These are phyloP conservation scores for Odontothrips loti DNA, from an alignment of 2,888 invertebrate genomes.

Conservation along the genomic window DNA sequence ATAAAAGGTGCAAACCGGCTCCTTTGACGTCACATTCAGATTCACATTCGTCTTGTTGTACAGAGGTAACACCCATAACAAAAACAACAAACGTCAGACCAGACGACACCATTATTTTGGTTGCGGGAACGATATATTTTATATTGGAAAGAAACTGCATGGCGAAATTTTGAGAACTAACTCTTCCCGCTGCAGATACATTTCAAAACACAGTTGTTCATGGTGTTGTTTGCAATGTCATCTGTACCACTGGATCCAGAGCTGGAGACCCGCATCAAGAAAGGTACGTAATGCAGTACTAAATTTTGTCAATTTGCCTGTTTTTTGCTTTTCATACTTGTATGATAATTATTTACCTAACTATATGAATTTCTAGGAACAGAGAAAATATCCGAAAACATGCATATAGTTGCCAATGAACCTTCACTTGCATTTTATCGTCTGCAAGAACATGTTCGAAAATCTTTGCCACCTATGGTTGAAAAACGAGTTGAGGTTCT, in stretches of 20 bases:
- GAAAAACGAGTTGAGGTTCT: constrained; percentile 82
- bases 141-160: no score
- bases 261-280: background rate
- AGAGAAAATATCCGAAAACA: constrained; percentile 89
- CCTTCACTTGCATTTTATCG: constrained; percentile 91
- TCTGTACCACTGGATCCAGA: constrained; percentile 2
- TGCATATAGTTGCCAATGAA: constrained; percentile 95
- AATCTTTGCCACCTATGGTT: constrained; percentile 87
- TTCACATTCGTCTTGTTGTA: background rate
- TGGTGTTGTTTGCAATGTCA: background rate
- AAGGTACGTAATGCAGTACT: background rate
- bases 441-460: constrained; percentile 86
- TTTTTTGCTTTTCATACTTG: background rate
- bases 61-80: background rate
- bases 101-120: background rate
- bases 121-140: no score
- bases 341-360: background rate
- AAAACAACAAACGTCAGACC: background rate
- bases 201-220: background rate
- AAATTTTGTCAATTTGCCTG: no score
- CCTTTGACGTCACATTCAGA: background rate
- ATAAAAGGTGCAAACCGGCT: background rate
- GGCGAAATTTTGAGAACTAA: no score
- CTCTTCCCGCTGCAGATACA: no score
- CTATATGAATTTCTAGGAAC: constrained; percentile 54